A percentile compares a stretch with the other conserved stretches of the same genome.
Conservation (phyloP, 2,797 vertebrate genomes). For the Muscicapa striata region DNA sequence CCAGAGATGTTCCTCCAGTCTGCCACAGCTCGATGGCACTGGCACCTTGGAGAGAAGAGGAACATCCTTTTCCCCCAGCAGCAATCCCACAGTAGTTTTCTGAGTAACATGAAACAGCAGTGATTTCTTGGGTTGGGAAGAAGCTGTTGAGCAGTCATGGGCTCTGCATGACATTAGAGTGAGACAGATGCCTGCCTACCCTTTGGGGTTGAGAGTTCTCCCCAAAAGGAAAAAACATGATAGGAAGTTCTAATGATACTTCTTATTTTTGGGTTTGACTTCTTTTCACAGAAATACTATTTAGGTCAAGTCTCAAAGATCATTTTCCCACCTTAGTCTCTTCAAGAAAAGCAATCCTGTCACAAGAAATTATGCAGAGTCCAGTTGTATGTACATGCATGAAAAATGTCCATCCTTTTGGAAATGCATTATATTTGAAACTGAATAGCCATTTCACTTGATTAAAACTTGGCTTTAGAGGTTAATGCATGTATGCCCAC, state of each 20-base stretch:
- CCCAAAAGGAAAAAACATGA: background rate
- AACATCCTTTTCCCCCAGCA: background rate
- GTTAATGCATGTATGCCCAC: conserved; percentile 48
- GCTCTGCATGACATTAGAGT: background rate
- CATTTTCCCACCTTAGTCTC: background rate
- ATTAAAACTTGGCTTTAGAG: conserved; percentile 5
- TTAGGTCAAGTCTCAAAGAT: background rate
- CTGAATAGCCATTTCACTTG: background rate
- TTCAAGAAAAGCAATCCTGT: background rate
- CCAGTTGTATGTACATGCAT: fast-evolving
- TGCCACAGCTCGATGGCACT: background rate
- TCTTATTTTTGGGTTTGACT: background rate
- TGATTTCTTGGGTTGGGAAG: background rate
- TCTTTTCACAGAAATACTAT: background rate
- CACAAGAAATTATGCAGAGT: background rate
- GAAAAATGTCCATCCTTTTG: background rate
- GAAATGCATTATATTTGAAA: background rate
- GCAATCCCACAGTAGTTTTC: background rate
- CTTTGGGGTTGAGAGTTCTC: background rate
- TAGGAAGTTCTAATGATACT: background rate
- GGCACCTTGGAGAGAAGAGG: background rate
- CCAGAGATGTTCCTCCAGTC: background rate
- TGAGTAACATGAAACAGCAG: background rate
- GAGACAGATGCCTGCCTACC: background rate
- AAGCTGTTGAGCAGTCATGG: background rate